phyloP scores from a whole-genome alignment of 2,888 invertebrate species.

The Cyclophora punctaria region DNA sequence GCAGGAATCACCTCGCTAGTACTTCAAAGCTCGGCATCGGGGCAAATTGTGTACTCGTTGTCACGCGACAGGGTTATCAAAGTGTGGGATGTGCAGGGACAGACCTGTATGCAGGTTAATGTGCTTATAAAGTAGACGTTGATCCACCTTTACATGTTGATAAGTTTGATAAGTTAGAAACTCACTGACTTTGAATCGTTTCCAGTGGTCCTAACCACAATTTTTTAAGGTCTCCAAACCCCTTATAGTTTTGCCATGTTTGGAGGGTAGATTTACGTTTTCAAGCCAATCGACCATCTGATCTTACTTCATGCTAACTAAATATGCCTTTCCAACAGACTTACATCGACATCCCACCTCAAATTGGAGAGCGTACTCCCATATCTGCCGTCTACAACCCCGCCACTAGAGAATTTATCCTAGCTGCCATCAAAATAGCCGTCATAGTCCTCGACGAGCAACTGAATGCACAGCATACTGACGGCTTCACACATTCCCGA shows the following conservation, averaged over 20 bases:
- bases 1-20: conserved; percentile 79
- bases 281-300: too few species aligned
- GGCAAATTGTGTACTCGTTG: conserved; percentile 81
- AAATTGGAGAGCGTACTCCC: conserved; percentile 76
- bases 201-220: too few species aligned
- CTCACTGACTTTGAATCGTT: too few species aligned
- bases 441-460: conserved; percentile 78
- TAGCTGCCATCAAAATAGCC: conserved; percentile 80
- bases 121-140: too few species aligned
- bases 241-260: too few species aligned
- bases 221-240: too few species aligned
- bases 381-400: conserved; percentile 79
- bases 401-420: conserved; percentile 77
- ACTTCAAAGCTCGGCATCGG: conserved; percentile 78
- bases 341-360: conserved; percentile 77
- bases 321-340: conserved; percentile 53
- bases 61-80: conserved; percentile 82
- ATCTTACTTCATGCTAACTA: not conserved
- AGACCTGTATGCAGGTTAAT: conserved; percentile 78
- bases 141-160: too few species aligned
- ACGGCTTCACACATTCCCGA: conserved; percentile 82
- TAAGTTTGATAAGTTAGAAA: too few species aligned
- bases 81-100: conserved; percentile 83
- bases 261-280: too few species aligned
- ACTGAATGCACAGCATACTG: conserved; percentile 79